phyloP scores from a whole-genome alignment of 2,888 invertebrate genomes.

The Drosophila austrosaltans region DNA sequence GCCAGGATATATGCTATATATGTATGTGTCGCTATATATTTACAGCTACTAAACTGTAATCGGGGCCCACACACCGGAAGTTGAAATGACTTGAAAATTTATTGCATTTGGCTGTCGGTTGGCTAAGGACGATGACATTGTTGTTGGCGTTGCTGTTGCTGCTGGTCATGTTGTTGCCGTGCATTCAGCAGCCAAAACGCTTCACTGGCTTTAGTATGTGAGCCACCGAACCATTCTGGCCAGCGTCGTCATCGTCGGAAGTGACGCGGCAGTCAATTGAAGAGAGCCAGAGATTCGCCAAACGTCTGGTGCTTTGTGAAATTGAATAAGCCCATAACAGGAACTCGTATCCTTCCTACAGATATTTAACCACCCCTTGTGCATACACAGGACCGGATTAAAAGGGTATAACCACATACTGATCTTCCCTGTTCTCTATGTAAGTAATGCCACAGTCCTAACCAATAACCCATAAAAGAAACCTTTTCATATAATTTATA shows the following conservation, averaged over 20 bases:
- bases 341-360: constrained; percentile 27
- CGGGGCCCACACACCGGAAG: constrained; percentile 77
- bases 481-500: too few species aligned
- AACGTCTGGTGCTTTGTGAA: constrained; percentile 46
- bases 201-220: constrained; percentile 60
- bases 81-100: constrained; percentile 78
- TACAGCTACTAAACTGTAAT: constrained; percentile 78
- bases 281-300: constrained; percentile 62
- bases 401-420: not conserved
- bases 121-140: constrained; percentile 34
- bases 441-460: too few species aligned
- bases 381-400: not conserved
- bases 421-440: too few species aligned
- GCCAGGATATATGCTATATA: not conserved
- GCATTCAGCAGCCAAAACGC: constrained; percentile 63
- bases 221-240: constrained; percentile 20
- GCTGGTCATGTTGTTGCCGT: constrained; percentile 42
- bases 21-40: constrained; percentile 57
- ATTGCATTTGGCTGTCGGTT: constrained; percentile 68
- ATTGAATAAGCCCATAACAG: constrained; percentile 64
- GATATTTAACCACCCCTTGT: not conserved
- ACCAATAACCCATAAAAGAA: too few species aligned
- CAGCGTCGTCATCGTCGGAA: constrained; percentile 49
- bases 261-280: constrained; percentile 75
- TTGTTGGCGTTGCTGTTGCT: constrained; percentile 23